Evolutionary conservation across 2,797 vertebrate species (phyloP), one percentile per base, ranked within the genome.

Genomic region (Lophius americanus): DNA sequence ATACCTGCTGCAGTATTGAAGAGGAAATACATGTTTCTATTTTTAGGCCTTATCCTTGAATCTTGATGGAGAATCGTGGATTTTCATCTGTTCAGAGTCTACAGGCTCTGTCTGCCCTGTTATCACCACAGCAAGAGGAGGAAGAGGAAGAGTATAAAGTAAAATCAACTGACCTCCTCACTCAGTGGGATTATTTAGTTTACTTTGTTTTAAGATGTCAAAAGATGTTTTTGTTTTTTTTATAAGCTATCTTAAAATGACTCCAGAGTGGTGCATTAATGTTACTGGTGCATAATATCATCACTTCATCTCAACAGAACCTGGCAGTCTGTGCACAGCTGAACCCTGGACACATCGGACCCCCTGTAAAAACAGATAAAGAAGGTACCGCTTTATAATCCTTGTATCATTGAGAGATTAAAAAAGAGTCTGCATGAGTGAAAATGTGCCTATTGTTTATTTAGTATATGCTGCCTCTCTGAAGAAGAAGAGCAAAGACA

Each of bases 271-370:
- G 23, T 23, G 23, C 23, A 23, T 23, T 23, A 23, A 23, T 37
- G 4, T 9, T 3, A n/a, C 43, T 39, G 14, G 13, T 54, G 2
- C 12, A 8, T 52, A 11, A 4, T 47, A 60, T 62, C 32, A 35
- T 39, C 1, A 9, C 0, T 68, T 55, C 2, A 42, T 72, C 46
- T 64, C n/a, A 51, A 56, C 69, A 92, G 90, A 84, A 55, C 23
- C 61, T n/a, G 4, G 2, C 64, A 5, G 9, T 71, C 2, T 51
- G 5, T 65, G 80, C 79, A 39, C 13, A 10, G 4, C 38, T 92
- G 68, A 81, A 78, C 46, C 92, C 92, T 10, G 91, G 92, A 84
- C 57, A 91, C 36, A 88, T 93, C 3, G 92, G 91, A 0, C 79
- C 84, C 4, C 14, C 44, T 51, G 11, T 74, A 37, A 85, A 53